These are phyloP conservation scores for Panagrolaimus sp. DNA, from an alignment of 1,140 invertebrate genomes.

Conservation along the genomic window DNA sequence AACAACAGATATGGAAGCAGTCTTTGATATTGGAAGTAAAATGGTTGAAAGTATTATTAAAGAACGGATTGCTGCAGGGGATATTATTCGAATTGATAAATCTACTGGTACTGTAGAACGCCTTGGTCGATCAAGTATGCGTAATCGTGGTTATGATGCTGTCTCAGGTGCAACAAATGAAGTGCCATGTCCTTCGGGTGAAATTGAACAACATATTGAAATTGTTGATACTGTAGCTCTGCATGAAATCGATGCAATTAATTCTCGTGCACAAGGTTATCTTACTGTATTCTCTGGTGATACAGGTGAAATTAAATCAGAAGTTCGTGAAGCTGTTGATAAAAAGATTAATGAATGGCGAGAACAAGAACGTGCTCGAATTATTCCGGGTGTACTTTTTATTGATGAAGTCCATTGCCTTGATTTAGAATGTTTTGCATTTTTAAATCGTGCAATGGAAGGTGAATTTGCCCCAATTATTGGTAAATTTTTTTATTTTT, in stretches of 20 bases:
- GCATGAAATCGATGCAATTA: slow-evolving; percentile 80
- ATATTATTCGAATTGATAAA: slow-evolving; percentile 56
- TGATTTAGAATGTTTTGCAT: slow-evolving; percentile 97
- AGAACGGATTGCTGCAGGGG: slow-evolving; percentile 73
- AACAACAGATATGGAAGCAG: slow-evolving; percentile 98
- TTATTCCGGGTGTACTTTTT: slow-evolving; percentile 78
- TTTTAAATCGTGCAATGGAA: slow-evolving; percentile 88
- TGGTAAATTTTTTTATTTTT: no score
- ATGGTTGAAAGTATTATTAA: slow-evolving; percentile 96
- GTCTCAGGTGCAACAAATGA: slow-evolving; percentile 79
- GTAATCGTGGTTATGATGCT: slow-evolving; percentile 93
- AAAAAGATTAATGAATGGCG: slow-evolving; percentile 96
- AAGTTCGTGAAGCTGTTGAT: slow-evolving; percentile 96
- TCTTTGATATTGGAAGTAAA: slow-evolving; percentile 95
- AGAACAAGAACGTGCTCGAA: slow-evolving; percentile 97
- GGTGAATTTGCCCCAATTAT: slow-evolving; percentile 93
- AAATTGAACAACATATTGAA: slow-evolving; percentile 96
- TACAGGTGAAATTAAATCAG: slow-evolving; percentile 95
- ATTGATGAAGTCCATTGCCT: slow-evolving; percentile 85
- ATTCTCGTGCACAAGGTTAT: slow-evolving; percentile 68
- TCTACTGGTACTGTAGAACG: slow-evolving; percentile 76
- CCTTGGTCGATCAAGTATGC: slow-evolving; percentile 85
- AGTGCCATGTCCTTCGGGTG: slow-evolving; percentile 95
- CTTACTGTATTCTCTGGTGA: slow-evolving; percentile 94
- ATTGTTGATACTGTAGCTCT: slow-evolving; percentile 94